Evolutionary conservation across 2,113 vertebrate species (phyloP).

Genomic region (Toxotes jaculatrix): DNA sequence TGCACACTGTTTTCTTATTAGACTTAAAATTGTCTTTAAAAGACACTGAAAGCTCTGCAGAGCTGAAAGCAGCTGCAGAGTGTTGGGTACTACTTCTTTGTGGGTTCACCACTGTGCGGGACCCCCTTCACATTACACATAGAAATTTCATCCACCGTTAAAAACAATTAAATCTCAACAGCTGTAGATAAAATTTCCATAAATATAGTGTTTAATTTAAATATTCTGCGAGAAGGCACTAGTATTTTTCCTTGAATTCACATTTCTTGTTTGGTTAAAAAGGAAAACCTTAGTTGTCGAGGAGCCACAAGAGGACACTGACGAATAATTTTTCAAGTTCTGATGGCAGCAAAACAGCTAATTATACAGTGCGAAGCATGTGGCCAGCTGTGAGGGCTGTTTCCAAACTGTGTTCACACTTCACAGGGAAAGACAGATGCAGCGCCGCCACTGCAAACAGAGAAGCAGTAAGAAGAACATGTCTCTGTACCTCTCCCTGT

Average conservation of each 20-base stretch:
- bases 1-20: background rate
- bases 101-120: background rate
- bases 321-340: background rate
- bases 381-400: slow-evolving; percentile 26
- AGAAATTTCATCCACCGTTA: background rate
- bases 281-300: background rate
- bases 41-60: background rate
- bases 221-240: background rate
- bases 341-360: background rate
- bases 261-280: background rate
- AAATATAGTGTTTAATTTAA: background rate
- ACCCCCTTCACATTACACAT: too few species aligned
- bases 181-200: background rate
- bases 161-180: background rate
- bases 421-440: slow-evolving; percentile 21
- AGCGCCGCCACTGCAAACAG: background rate
- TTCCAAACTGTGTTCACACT: background rate
- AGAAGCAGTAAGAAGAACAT: background rate
- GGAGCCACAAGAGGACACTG: background rate
- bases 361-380: slow-evolving; percentile 1
- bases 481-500: slow-evolving; percentile 90
- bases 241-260: background rate
- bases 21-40: too few species aligned
- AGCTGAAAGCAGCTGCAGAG: background rate
- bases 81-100: background rate